These are phyloP conservation scores for Hipposideros larvatus DNA, from an alignment of 2,797 vertebrate species.

Conservation along the genomic window DNA sequence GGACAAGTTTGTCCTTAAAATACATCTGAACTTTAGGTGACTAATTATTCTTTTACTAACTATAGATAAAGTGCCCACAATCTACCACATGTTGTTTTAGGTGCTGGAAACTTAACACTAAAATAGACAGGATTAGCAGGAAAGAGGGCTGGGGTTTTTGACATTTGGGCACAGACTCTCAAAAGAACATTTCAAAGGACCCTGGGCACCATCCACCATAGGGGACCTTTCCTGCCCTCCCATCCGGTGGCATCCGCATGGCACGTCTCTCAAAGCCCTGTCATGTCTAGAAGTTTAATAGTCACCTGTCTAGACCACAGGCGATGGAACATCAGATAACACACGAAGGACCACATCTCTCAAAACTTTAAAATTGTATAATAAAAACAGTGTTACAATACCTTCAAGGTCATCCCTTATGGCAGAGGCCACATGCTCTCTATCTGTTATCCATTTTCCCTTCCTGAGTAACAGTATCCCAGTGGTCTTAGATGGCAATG, in stretches of 20 bases:
- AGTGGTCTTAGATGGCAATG: background rate
- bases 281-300: background rate
- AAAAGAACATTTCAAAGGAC: background rate
- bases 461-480: background rate
- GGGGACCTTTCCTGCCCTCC: background rate
- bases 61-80: accelerated
- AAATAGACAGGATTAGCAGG: accelerated
- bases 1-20: background rate
- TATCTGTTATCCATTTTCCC: no score
- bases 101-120: background rate
- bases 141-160: background rate
- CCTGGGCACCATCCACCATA: no score
- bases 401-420: background rate
- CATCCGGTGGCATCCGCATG: background rate
- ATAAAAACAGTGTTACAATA: background rate
- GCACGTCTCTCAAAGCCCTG: background rate
- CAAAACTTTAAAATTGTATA: background rate
- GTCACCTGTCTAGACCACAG: background rate
- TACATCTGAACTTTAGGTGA: background rate
- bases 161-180: background rate
- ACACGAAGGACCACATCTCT: background rate
- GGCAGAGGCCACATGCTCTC: background rate
- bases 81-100: background rate
- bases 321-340: background rate
- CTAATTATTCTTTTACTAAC: background rate